These are phyloP conservation scores for Rhaphigaster nebulosa DNA, from an alignment of 2,888 invertebrate genomes.

Conservation along the genomic window DNA sequence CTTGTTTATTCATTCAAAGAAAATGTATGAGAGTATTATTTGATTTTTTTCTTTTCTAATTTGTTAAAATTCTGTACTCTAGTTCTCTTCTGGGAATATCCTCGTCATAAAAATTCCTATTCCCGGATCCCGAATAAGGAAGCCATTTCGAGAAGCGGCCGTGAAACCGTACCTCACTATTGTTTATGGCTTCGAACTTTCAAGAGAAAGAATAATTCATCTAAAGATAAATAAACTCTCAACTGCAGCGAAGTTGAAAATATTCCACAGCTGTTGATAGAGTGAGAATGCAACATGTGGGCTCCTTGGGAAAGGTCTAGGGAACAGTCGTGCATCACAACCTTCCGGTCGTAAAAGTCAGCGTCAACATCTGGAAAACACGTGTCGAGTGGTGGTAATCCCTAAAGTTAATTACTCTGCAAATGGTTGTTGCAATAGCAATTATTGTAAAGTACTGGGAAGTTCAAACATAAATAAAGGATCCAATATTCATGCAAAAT, in stretches of 20 bases:
- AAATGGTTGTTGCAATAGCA: neutral
- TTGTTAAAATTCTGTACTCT: too few species aligned
- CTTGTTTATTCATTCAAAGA: too few species aligned
- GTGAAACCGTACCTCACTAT: neutral
- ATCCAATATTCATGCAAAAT: neutral
- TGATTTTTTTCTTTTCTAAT: too few species aligned
- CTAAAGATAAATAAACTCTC: neutral
- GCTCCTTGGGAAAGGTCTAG: constrained; percentile 6
- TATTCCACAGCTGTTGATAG: neutral
- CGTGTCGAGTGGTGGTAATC: neutral
- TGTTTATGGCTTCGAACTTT: neutral
- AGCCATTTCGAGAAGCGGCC: neutral
- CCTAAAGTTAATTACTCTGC: neutral
- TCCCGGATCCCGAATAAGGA: neutral
- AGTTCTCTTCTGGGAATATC: too few species aligned
- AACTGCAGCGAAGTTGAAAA: neutral
- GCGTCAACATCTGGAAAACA: constrained; percentile 18
- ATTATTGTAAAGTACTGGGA: neutral
- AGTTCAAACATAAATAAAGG: neutral
- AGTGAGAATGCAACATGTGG: neutral
- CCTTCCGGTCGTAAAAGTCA: constrained; percentile 10
- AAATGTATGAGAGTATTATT: too few species aligned
- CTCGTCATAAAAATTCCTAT: too few species aligned
- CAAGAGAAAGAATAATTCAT: neutral
- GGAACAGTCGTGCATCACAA: neutral